Evolutionary conservation across 2,113 vertebrate species (phyloP).

Genomic region (Pedionomus torquatus): DNA sequence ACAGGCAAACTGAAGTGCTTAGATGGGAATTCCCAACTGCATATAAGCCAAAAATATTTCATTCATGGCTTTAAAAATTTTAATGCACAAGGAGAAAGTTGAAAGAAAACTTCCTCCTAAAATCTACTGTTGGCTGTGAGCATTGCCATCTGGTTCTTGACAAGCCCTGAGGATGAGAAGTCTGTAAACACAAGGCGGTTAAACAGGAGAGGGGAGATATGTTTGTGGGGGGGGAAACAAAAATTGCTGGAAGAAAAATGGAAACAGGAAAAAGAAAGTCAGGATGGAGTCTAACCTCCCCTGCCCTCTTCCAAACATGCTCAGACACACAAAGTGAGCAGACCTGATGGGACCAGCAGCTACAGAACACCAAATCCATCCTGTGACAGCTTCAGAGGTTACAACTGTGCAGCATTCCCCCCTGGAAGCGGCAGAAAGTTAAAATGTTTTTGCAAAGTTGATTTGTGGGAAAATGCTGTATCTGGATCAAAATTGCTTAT

Average conservation of each 20-base stretch:
- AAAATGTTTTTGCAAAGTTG: not conserved
- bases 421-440: not conserved
- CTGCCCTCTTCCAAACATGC: not conserved
- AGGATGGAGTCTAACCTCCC: not conserved
- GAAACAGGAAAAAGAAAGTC: slow-evolving; percentile 28
- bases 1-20: not conserved
- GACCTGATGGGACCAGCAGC: not conserved
- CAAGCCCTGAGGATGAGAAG: not conserved
- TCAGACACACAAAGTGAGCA: not conserved
- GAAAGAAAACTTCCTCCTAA: not conserved
- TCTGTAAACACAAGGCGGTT: not conserved
- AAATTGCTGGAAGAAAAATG: not conserved
- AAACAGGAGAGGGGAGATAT: not conserved
- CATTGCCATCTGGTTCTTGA: not conserved
- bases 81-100: not conserved
- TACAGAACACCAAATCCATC: not conserved
- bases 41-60: not conserved
- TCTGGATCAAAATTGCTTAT: not conserved
- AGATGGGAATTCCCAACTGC: not conserved
- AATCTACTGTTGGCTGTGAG: not conserved
- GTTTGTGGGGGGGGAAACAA: not conserved
- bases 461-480: not conserved
- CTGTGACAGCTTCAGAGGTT: not conserved
- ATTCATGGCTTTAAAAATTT: not conserved
- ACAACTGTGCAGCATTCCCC: not conserved